phyloP scores from a whole-genome alignment of 1,140 invertebrate species.

The Delia radicum region DNA sequence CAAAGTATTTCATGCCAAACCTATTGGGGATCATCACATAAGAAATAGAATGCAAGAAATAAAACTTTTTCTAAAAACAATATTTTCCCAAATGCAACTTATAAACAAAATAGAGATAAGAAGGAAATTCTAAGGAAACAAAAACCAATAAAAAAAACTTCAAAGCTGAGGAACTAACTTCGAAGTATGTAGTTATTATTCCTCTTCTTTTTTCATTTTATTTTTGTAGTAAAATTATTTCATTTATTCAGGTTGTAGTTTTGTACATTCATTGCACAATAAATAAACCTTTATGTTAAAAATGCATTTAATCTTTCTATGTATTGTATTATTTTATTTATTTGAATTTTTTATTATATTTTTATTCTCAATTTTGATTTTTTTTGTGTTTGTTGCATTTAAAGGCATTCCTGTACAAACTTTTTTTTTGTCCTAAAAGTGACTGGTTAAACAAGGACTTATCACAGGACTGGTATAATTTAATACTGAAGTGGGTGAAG shows the following conservation, averaged over 20 bases:
- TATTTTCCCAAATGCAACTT: background rate
- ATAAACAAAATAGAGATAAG: background rate
- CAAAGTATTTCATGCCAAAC: background rate
- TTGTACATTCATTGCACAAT: background rate
- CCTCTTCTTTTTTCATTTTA: background rate
- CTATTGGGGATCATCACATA: too few relatives aligned
- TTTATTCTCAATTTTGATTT: too few relatives aligned
- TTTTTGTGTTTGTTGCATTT: too few relatives aligned
- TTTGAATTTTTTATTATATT: too few relatives aligned
- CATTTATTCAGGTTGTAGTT: background rate
- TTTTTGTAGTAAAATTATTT: background rate
- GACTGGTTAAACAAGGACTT: too few relatives aligned
- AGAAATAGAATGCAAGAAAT: background rate
- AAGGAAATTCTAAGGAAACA: background rate
- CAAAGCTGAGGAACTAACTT: background rate
- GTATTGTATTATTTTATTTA: too few relatives aligned
- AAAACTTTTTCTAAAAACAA: background rate
- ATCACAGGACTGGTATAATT: too few relatives aligned
- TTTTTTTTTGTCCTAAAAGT: too few relatives aligned
- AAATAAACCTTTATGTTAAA: background rate
- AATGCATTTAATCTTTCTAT: too few relatives aligned
- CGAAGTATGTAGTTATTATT: background rate
- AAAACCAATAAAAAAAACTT: background rate
- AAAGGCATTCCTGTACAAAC: too few relatives aligned
- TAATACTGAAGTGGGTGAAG: too few relatives aligned